Evolutionary conservation across 2,113 vertebrate species (phyloP).

Genomic region (Otocyon megalotis): DNA sequence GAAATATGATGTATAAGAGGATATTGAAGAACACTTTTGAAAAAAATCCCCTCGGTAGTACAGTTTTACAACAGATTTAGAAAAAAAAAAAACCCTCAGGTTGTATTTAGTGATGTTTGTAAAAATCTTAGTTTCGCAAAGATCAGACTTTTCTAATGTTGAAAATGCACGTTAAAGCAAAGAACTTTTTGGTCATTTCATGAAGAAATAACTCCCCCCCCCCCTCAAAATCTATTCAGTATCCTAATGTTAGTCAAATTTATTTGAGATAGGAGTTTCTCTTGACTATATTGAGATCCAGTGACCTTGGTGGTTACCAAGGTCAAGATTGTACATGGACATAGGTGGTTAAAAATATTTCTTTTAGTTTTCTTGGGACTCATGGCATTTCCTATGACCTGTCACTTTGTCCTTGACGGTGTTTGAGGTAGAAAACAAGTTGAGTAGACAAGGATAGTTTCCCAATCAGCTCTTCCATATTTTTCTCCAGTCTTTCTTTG

Average conservation of each 20-base stretch:
- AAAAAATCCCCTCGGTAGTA: neutral
- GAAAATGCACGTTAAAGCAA: neutral
- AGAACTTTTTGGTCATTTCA: neutral
- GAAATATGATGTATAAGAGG: slow-evolving; percentile 18
- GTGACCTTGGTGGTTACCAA: neutral
- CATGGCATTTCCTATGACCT: neutral
- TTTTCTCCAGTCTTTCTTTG: slow-evolving; percentile 53
- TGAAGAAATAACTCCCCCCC: neutral
- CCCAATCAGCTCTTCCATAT: neutral
- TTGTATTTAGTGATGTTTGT: neutral
- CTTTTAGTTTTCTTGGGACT: neutral
- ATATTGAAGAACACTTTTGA: neutral
- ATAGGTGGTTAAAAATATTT: neutral
- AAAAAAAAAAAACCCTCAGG: neutral
- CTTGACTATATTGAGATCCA: neutral
- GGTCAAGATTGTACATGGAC: neutral
- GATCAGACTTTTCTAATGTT: neutral
- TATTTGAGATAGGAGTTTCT: neutral
- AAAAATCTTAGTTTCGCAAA: neutral
- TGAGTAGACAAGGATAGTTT: neutral
- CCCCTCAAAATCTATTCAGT: no score
- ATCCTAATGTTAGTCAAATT: neutral
- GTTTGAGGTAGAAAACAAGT: neutral
- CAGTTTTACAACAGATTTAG: slow-evolving; percentile 2
- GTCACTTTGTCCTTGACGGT: slow-evolving; percentile 41